Base-by-base conservation (phyloP, 2,888 invertebrate genomes). In the Busseola fusca region DNA sequence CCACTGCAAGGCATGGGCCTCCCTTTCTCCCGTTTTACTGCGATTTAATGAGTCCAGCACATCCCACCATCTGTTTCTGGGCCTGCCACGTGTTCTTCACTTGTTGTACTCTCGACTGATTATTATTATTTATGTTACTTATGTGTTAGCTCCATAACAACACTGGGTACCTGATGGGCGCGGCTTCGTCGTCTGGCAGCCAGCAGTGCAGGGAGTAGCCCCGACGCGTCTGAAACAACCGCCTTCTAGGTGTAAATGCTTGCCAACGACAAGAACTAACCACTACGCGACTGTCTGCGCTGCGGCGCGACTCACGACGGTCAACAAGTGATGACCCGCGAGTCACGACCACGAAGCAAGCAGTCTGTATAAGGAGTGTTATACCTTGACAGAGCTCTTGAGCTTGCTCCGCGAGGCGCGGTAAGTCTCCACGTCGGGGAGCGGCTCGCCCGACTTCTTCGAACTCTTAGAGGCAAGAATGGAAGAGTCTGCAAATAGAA, bases 151-250 rank as follows among this genome's bases (percentile, higher is more conserved):
- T 48, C 48, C 9, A 3, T 21, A 21, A 21, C 9, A 21, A 9
- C 3, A 3, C 21, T 48, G 21, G 25, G 25, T 87, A 91, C 93
- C 92, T 90, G 86, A 90, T 83, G 82, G 91, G 91, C 78, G 87
- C 87, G 86, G 78, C 85, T 80, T 84, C 89, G 90, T 84, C 90
- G 85, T 88, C 92, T 82, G 93, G 93, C 88, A 93, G 92, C 95
- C 95, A 95, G 90, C 95, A 95, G 89, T 93, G 94, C 88, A 92
- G 95, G 94, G 95, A 95, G 94, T 90, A 94, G 83, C 92, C 95
- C 89, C 94, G 95, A 85, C 92, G 95, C 93, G 92, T 94, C 95
- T 96, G 95, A 92, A 96, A 96, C 94, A 91, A 94, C 94, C 93
- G 94, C 94, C 95, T 95, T 91, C 91, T 89, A 82, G 90, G 88